Conservation (phyloP, 2,888 invertebrate species). For the Eupithecia inturbata region DNA sequence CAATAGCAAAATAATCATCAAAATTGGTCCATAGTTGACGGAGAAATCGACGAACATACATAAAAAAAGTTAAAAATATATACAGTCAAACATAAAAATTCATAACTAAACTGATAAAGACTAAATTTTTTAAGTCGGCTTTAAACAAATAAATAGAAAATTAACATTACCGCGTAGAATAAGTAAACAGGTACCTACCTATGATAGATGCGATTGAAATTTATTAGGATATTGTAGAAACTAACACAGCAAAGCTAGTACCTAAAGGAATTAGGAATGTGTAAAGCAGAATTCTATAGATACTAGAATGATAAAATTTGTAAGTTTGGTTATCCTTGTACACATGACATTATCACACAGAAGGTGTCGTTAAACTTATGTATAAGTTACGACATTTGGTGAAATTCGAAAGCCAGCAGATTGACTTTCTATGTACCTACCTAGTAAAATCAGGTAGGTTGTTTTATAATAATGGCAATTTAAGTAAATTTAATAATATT, state of each 20-base stretch:
- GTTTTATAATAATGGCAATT: conserved; percentile 30
- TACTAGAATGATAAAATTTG: neutral
- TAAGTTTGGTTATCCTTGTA: conserved; percentile 20
- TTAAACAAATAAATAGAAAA: neutral
- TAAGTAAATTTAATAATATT: conserved; percentile 26
- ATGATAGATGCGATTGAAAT: neutral
- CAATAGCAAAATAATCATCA: too few species aligned
- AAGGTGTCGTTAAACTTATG: conserved; percentile 19
- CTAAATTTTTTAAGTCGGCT: too few species aligned
- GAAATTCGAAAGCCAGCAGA: conserved; percentile 58
- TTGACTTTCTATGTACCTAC: conserved; percentile 42
- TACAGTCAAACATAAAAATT: too few species aligned
- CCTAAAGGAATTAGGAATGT: neutral
- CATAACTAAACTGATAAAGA: too few species aligned
- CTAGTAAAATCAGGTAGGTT: conserved; percentile 31
- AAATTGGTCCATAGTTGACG: too few species aligned
- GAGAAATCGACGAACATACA: too few species aligned
- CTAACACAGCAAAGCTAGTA: neutral
- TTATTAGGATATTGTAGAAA: neutral
- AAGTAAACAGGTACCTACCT: neutral
- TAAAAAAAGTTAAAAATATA: too few species aligned
- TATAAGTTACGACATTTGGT: conserved; percentile 54
- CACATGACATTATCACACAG: conserved; percentile 34
- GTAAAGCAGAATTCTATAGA: neutral
- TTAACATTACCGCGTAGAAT: neutral